Evolutionary conservation across 2,888 invertebrate species (phyloP), one percentile per base, ranked within the genome.

Genomic region (Sminthurides aquaticus): DNA sequence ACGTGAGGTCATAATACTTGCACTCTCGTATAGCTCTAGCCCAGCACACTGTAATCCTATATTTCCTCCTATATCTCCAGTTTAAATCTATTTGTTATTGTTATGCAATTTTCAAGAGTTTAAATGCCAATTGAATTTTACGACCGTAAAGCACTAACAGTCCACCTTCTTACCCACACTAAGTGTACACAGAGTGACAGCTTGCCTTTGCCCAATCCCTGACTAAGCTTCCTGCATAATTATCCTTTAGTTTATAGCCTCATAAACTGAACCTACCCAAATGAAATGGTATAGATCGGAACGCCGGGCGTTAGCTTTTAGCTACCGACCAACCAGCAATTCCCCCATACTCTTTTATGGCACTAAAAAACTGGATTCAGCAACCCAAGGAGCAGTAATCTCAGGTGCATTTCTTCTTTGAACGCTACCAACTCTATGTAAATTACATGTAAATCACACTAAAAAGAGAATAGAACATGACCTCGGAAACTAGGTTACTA

Each of bases 401-500:
- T 48, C 62, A 62, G 57, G 57, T 62, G 56, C 43, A 62, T 57
- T 22, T 60, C 20, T 22, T 52, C 28, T 20, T n/a, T n/a, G 27
- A n/a, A 29, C 43, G 3, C 22, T 28, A 26, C 34, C 15, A 20
- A n/a, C 43, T 15, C 15, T 34, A 34, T 34, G 43, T 15, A 34
- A 34, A 34, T 34, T 5, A 15, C 43, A 34, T 34, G 43, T 49
- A 3, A 49, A 49, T 60, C 24, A 49, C 5, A 5, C 43, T 15
- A 34, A 34, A 15, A 5, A 11, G 5, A 20, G 48, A 49, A 8
- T 2, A 25, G 60, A 54, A 20, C 29, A 22, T 26, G 15, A 20
- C 28, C 60, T 60, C 3, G 52, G 29, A 18, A 62, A 64, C 54
- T 64, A 34, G 64, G 64, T 64, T 58, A 64, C 52, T 64, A 64